These are phyloP conservation scores for Cryptus viduatorius DNA, from an alignment of 2,888 invertebrate species.

Conservation along the genomic window DNA sequence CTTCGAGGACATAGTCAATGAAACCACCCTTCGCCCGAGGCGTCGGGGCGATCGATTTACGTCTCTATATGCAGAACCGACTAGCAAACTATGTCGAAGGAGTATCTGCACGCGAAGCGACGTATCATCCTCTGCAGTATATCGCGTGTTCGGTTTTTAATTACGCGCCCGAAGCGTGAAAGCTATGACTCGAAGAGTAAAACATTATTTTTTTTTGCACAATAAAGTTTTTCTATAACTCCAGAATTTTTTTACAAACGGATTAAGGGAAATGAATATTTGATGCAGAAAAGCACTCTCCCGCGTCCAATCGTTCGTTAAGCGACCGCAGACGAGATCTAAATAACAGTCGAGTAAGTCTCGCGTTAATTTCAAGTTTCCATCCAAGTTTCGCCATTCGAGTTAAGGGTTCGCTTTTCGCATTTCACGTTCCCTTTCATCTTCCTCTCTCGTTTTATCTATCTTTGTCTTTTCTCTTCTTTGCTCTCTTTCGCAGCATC, in stretches of 20 bases:
- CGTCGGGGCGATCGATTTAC: constrained; percentile 34
- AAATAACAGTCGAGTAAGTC: constrained; percentile 5
- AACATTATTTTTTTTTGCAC: too few relatives aligned
- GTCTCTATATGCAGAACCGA: neutral
- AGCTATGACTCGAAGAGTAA: neutral
- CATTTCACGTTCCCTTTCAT: constrained; percentile 22
- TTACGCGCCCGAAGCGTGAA: neutral
- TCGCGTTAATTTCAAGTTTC: constrained; percentile 39
- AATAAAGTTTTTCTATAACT: too few relatives aligned
- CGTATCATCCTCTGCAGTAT: constrained; percentile 29
- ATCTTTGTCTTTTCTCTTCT: constrained; percentile 16
- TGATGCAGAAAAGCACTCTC: too few relatives aligned
- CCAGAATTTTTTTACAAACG: too few relatives aligned
- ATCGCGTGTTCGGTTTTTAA: neutral
- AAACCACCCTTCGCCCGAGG: constrained; percentile 51
- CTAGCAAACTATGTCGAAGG: constrained; percentile 31
- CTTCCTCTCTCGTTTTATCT: constrained; percentile 17
- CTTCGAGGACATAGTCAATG: constrained; percentile 53
- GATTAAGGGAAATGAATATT: too few relatives aligned
- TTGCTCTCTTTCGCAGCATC: constrained; percentile 10
- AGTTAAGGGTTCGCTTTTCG: constrained; percentile 30
- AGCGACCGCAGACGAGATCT: neutral
- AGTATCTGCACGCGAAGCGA: constrained; percentile 33
- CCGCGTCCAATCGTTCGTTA: neutral
- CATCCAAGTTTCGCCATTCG: constrained; percentile 30